Conservation (phyloP, 2,888 invertebrate genomes). For the Ormyrus pomaceus region DNA sequence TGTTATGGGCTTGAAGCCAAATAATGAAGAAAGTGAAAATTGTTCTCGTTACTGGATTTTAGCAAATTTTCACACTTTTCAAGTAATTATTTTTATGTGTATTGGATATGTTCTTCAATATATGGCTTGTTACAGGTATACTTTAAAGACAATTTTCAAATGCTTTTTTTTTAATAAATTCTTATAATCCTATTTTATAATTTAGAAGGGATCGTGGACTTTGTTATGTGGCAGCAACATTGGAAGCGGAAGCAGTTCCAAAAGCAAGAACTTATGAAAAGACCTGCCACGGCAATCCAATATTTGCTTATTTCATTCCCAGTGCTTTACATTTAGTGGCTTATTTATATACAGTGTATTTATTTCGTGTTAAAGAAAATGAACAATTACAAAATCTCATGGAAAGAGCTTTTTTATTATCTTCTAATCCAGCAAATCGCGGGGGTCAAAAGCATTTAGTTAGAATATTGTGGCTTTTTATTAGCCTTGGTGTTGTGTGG, state of each 20-base stretch:
- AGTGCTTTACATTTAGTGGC: slow-evolving; percentile 84
- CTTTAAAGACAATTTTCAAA: slow-evolving; percentile 12
- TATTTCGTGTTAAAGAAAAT: slow-evolving; percentile 86
- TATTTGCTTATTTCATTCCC: slow-evolving; percentile 86
- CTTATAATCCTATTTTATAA: slow-evolving; percentile 63
- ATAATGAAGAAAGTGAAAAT: slow-evolving; percentile 80
- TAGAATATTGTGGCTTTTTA: slow-evolving; percentile 84
- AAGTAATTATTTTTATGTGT: slow-evolving; percentile 82
- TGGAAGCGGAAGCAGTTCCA: slow-evolving; percentile 56
- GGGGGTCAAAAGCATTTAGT: slow-evolving; percentile 84
- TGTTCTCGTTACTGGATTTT: slow-evolving; percentile 80
- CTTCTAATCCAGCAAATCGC: slow-evolving; percentile 81
- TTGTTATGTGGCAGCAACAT: slow-evolving; percentile 77
- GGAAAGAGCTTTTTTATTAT: slow-evolving; percentile 87
- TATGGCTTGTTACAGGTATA: slow-evolving; percentile 85
- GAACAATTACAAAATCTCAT: slow-evolving; percentile 90
- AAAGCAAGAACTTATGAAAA: slow-evolving; percentile 78
- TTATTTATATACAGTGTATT: slow-evolving; percentile 84
- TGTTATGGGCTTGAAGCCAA: slow-evolving; percentile 85
- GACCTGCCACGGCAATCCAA: slow-evolving; percentile 83
- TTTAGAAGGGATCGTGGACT: slow-evolving; percentile 84
- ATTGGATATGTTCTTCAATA: slow-evolving; percentile 87
- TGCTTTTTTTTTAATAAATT: slow-evolving; percentile 15
- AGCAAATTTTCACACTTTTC: slow-evolving; percentile 82
- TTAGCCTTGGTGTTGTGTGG: slow-evolving; percentile 83